Evolutionary conservation across 2,797 vertebrate genomes (phyloP).

Genomic region (Darevskia nairensis): DNA sequence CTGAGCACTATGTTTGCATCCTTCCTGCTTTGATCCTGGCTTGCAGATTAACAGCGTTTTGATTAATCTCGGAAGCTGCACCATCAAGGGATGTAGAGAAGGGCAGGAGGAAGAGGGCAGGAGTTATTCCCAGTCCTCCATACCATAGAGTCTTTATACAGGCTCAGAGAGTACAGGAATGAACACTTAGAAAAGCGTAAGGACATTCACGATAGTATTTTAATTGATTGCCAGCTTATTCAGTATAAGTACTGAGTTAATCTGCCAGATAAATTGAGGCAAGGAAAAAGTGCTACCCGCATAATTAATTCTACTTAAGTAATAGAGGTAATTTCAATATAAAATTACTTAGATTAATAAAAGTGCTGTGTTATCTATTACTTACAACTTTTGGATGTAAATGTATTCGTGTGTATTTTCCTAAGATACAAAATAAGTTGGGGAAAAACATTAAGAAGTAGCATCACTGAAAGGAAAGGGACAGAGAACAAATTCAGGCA

Average conservation of each 20-base stretch:
- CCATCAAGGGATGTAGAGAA: not conserved
- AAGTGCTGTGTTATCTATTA: conserved; percentile 9
- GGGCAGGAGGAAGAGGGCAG: not conserved
- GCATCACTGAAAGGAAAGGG: not conserved
- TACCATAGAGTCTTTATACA: not conserved
- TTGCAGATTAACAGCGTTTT: not conserved
- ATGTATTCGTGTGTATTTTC: conserved; percentile 7
- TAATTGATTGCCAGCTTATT: conserved; percentile 33
- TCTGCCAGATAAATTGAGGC: conserved; percentile 31
- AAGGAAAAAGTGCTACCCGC: conserved; percentile 34
- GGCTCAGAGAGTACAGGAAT: conserved; percentile 19
- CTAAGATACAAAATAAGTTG: conserved; percentile 17
- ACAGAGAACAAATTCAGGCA: not conserved
- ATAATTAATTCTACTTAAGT: conserved; percentile 49
- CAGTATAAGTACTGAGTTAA: conserved; percentile 27
- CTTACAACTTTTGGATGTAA: conserved; percentile 19
- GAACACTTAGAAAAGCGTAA: conserved; percentile 8
- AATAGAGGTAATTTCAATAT: conserved; percentile 45
- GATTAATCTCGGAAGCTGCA: not conserved
- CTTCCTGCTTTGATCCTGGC: not conserved
- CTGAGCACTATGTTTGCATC: not conserved
- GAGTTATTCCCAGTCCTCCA: not conserved
- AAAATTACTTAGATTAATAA: conserved; percentile 37
- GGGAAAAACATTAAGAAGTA: not conserved
- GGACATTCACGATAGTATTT: not conserved